phyloP scores from a whole-genome alignment of 2,113 vertebrate species.

The Illadopsis cleaveri region DNA sequence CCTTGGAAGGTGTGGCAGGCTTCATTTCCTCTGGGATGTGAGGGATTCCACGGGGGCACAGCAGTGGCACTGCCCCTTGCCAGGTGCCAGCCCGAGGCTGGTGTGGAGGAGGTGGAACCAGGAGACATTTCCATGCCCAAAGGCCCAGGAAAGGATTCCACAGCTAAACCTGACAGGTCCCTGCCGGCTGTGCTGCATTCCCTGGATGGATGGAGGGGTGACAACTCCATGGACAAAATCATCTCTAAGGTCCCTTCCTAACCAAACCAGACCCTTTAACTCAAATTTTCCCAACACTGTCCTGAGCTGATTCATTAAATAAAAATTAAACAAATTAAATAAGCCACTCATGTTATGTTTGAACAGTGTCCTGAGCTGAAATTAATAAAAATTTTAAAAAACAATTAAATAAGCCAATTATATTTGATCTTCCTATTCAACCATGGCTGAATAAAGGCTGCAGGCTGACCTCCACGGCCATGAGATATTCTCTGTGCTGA shows the following conservation, averaged over 20 bases:
- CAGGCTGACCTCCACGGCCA: not conserved
- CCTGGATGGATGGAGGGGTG: rapidly evolving
- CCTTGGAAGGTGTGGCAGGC: not conserved
- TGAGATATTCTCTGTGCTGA: rapidly evolving
- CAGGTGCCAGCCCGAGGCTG: rapidly evolving
- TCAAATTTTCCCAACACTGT: not conserved
- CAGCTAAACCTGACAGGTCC: not conserved
- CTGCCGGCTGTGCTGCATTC: not conserved
- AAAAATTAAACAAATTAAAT: not conserved
- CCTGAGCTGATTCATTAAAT: not conserved
- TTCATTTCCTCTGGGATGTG: rapidly evolving
- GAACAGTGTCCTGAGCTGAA: not conserved
- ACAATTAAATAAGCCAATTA: not conserved
- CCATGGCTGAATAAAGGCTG: rapidly evolving
- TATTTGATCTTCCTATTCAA: not conserved
- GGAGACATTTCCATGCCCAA: not conserved
- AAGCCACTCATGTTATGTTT: not conserved
- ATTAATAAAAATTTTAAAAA: not conserved
- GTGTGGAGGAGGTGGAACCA: not conserved
- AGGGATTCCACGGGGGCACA: rapidly evolving
- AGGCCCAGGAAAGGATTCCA: not conserved
- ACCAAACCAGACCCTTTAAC: not conserved
- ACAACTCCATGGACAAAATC: not conserved
- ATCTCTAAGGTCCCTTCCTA: not conserved
- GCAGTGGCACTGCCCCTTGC: not conserved